Evolutionary conservation across 1,140 invertebrate genomes (phyloP), one percentile per base, ranked within the genome.

Genomic region (Drosophila virilis): DNA sequence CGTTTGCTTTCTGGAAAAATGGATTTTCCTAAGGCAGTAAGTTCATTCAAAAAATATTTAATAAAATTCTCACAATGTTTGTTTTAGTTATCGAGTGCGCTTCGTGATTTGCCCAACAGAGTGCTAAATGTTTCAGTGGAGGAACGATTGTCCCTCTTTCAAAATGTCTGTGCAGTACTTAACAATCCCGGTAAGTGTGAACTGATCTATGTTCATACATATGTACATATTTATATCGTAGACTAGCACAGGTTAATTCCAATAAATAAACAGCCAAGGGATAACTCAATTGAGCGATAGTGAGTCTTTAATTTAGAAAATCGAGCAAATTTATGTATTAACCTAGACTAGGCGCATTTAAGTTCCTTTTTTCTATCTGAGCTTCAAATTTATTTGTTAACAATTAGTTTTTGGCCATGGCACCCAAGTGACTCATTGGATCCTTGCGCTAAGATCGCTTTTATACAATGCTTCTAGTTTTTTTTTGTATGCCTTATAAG

Each of bases 81-180:
- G 7, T 57, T 59, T 9, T 46, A 84, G 80, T 67, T 84, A 46
- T 78, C 95, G 59, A 96, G 95, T 92, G 95, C 95, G 78, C 93
- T 97, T 73, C 97, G 96, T 89, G 96, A 97, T 94, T 94, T 97
- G 92, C 96, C 96, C 28, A 94, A 95, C 92, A 95, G 95, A 92
- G 94, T 97, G 72, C 95, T 97, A 91, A 96, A 95, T 77, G 94
- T 96, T 46, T 96, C 96, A 91, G 93, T 95, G 68, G 96, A 95
- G 77, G 96, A 96, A 78, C 94, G 97, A 78, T 94, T 94, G 75
- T 91, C 94, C 84, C 93, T 96, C 73, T 93, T 97, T 75, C 91
- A 95, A 80, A 95, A 96, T 94, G 95, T 97, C 80, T 94, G 94
- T 85, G 93, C 94, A 83, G 94, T 96, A 92, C 94, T 97, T 81